Evolutionary conservation across 2,113 vertebrate genomes (phyloP).

Genomic region (Ophiodon elongatus): DNA sequence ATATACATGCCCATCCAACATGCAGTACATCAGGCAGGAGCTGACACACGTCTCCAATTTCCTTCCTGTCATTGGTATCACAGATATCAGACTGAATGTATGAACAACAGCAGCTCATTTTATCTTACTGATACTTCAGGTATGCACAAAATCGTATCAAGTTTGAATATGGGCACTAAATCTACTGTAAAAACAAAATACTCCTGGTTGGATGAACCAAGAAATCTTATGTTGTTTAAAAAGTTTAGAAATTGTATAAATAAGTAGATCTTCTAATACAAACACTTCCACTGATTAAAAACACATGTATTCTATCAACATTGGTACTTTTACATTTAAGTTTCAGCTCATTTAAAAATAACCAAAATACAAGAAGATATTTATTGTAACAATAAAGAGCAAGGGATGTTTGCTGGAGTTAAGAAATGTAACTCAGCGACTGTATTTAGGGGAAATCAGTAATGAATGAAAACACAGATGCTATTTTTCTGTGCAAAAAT

Average conservation of each 20-base stretch:
- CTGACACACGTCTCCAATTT: slow-evolving; percentile 55
- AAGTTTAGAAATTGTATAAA: background rate
- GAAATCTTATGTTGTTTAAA: background rate
- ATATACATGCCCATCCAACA: slow-evolving; percentile 33
- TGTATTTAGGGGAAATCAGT: background rate
- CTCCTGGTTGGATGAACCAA: background rate
- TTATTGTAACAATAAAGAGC: background rate
- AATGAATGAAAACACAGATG: background rate
- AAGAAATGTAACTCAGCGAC: background rate
- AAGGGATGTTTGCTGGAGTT: background rate
- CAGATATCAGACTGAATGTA: slow-evolving; percentile 35
- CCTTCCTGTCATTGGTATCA: slow-evolving; percentile 53
- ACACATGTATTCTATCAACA: background rate
- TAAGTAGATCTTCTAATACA: background rate
- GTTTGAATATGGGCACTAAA: slow-evolving; percentile 9
- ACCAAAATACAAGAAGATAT: background rate
- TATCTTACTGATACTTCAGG: slow-evolving; percentile 17
- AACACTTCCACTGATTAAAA: background rate
- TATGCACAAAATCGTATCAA: slow-evolving; percentile 14
- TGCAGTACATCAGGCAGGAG: slow-evolving; percentile 27
- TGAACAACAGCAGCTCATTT: slow-evolving; percentile 41
- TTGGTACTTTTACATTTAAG: background rate
- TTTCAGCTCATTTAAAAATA: background rate
- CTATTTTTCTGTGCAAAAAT: background rate
- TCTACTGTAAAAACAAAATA: slow-evolving; percentile 12